A percentile compares a stretch with the other conserved stretches of the same genome.
phyloP scores from a whole-genome alignment of 2,113 vertebrate species.

The Chaenocephalus aceratus region DNA sequence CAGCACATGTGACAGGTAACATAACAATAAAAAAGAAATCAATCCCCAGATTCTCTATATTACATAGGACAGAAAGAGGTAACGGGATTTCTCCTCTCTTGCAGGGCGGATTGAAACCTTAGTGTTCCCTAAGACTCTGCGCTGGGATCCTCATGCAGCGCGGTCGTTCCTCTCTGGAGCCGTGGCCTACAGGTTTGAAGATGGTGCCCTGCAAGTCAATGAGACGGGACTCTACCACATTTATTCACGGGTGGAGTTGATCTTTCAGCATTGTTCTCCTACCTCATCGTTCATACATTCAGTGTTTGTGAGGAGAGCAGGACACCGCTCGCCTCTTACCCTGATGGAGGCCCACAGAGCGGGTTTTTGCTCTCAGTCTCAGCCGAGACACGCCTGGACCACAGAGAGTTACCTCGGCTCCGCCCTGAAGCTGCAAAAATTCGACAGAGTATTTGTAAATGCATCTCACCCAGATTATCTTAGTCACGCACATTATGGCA shows the following conservation, averaged over 20 bases:
- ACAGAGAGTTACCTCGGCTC: constrained; percentile 72
- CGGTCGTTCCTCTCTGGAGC: constrained; percentile 81
- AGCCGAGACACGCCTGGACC: constrained; percentile 55
- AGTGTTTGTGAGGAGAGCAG: constrained; percentile 77
- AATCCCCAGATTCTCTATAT: background rate
- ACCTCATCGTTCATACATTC: constrained; percentile 75
- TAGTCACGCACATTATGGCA: constrained; percentile 63
- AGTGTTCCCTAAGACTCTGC: constrained; percentile 56
- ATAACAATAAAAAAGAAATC: background rate
- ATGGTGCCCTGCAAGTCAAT: constrained; percentile 85
- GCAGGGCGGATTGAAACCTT: constrained; percentile 51
- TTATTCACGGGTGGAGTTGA: constrained; percentile 89
- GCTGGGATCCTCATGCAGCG: constrained; percentile 84
- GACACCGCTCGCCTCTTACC: accelerated
- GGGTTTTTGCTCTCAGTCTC: constrained; percentile 62
- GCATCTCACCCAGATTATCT: constrained; percentile 64
- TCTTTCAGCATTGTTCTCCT: constrained; percentile 75
- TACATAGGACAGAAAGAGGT: background rate
- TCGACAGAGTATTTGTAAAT: constrained; percentile 78
- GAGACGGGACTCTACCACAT: constrained; percentile 88
- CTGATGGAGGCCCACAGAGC: constrained; percentile 72
- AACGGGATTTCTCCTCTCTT: background rate
- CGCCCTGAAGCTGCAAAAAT: constrained; percentile 52
- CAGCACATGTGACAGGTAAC: constrained; percentile 82
- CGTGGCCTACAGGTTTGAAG: constrained; percentile 74